Conservation (phyloP, 2,797 vertebrate species). For the Thripadectes ignobilis region DNA sequence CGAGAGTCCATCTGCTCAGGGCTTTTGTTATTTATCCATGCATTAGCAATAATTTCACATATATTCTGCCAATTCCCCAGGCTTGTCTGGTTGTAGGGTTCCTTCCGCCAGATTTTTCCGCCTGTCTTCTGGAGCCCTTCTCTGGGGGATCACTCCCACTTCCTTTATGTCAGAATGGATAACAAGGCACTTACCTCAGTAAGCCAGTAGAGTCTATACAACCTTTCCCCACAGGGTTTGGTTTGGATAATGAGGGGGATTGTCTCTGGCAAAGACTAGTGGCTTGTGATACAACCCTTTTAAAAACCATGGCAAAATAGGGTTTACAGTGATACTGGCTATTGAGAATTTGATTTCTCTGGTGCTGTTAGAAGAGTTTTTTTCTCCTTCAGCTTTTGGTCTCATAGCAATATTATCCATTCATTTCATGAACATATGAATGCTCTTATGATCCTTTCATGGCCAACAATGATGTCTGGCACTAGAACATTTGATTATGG, state of each 20-base stretch:
- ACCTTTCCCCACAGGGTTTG: not conserved
- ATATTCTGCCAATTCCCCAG: constrained; percentile 1
- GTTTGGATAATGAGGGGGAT: not conserved
- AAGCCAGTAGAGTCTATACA: not conserved
- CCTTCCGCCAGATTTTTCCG: not conserved
- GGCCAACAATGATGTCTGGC: not conserved
- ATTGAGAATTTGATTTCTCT: not conserved
- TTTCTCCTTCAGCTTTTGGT: not conserved
- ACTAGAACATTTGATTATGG: not conserved
- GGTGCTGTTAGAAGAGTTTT: not conserved
- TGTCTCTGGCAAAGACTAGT: not conserved
- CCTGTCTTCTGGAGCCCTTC: constrained; percentile 20
- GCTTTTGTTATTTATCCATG: not conserved
- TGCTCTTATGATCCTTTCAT: not conserved
- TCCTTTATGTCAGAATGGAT: constrained; percentile 35
- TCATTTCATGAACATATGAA: not conserved
- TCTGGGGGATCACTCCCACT: constrained; percentile 20
- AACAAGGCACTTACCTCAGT: constrained; percentile 40
- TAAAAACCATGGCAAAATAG: not conserved
- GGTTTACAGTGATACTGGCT: not conserved
- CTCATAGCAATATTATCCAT: not conserved
- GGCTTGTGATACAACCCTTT: not conserved
- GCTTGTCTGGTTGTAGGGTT: not conserved
- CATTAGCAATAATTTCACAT: not conserved
- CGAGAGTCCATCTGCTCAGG: not conserved